phyloP scores from a whole-genome alignment of 2,113 vertebrate species.

The Phocoena phocoena region DNA sequence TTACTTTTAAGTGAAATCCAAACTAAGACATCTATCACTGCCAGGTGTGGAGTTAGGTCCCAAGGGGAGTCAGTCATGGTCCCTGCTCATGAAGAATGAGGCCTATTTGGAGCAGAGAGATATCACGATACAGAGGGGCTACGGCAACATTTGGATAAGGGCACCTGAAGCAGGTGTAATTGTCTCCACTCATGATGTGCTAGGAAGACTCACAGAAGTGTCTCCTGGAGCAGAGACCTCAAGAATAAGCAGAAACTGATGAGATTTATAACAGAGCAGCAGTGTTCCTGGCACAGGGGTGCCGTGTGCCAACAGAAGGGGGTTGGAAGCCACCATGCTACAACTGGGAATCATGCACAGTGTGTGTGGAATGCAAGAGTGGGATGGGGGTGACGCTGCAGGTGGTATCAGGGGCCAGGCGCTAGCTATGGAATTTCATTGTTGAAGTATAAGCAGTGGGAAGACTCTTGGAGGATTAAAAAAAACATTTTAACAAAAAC shows the following conservation, averaged over 20 bases:
- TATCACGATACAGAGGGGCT: fast-evolving
- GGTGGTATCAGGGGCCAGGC: fast-evolving
- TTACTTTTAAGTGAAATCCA: not conserved
- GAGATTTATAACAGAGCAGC: not conserved
- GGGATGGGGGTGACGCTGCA: fast-evolving
- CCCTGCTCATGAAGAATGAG: fast-evolving
- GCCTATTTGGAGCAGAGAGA: not conserved
- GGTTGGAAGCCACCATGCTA: not conserved
- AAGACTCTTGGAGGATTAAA: not conserved
- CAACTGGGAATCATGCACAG: not conserved
- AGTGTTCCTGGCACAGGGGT: not conserved
- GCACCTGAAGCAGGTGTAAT: not conserved
- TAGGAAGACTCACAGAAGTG: not conserved
- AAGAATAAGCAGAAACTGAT: not conserved
- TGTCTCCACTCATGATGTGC: not conserved
- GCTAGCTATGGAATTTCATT: too few species aligned
- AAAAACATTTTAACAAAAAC: not conserved
- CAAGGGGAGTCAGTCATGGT: too few species aligned
- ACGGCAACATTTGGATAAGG: not conserved
- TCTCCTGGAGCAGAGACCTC: not conserved
- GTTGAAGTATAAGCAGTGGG: not conserved
- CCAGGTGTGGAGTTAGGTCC: too few species aligned
- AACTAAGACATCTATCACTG: not conserved
- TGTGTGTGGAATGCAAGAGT: not conserved
- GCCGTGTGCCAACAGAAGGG: not conserved